These are phyloP conservation scores for Melikaiella ostensackeni DNA, from an alignment of 2,888 invertebrate genomes.

Conservation along the genomic window DNA sequence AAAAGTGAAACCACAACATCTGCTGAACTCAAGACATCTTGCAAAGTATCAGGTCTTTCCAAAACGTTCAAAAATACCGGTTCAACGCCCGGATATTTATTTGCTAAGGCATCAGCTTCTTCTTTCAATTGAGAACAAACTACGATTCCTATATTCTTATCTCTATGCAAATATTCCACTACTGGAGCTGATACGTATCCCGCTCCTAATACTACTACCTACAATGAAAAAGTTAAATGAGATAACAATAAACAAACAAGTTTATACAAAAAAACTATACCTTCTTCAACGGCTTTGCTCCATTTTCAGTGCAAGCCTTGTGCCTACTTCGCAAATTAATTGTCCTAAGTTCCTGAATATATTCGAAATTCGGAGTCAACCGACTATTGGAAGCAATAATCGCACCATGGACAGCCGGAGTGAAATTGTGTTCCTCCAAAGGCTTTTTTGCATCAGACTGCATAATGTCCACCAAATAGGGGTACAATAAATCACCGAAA, in stretches of 20 bases:
- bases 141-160: conserved; percentile 88
- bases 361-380: conserved; percentile 94
- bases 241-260: not conserved
- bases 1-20: conserved; percentile 92
- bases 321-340: conserved; percentile 83
- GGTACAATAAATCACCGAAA: conserved; percentile 95
- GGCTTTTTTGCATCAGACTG: conserved; percentile 89
- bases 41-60: conserved; percentile 84
- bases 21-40: conserved; percentile 85
- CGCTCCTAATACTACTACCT: conserved; percentile 94
- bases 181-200: conserved; percentile 96
- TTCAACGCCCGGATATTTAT: conserved; percentile 86
- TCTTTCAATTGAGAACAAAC: conserved; percentile 92
- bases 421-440: conserved; percentile 87
- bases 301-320: conserved; percentile 82
- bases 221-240: not conserved
- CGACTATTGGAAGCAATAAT: conserved; percentile 97
- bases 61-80: conserved; percentile 90
- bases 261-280: conserved; percentile 60
- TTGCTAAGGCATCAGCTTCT: conserved; percentile 91
- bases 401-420: conserved; percentile 87
- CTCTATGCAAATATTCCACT: conserved; percentile 94
- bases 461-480: conserved; percentile 93
- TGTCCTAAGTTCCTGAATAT: conserved; percentile 93
- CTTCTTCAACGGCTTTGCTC: conserved; percentile 78